These are phyloP conservation scores for Zaprionus kolodkinae DNA, from an alignment of 1,140 invertebrate species.

Conservation along the genomic window DNA sequence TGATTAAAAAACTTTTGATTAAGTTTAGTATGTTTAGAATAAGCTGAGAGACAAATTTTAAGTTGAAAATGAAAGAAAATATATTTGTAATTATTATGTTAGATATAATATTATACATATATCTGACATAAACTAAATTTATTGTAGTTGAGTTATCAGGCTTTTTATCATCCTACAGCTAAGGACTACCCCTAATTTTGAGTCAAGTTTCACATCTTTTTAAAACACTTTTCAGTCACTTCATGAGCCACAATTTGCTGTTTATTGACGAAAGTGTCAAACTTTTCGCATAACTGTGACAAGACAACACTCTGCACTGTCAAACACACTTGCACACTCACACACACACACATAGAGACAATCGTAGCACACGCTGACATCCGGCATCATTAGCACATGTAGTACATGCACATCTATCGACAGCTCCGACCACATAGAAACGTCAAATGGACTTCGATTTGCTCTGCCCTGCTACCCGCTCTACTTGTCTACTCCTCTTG, in stretches of 20 bases:
- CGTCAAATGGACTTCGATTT: constrained; percentile 50
- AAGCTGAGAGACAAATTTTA: no score
- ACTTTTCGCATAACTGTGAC: constrained; percentile 42
- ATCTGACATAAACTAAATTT: no score
- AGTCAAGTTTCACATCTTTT: background rate
- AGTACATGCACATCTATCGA: constrained; percentile 30
- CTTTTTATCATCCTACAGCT: no score
- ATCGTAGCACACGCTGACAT: constrained; percentile 12
- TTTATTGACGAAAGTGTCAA: constrained; percentile 63
- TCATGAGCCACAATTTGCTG: constrained; percentile 57
- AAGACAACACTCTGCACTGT: constrained; percentile 21
- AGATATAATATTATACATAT: no score
- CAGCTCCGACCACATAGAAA: constrained; percentile 1
- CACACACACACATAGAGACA: constrained; percentile 9
- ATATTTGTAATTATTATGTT: no score
- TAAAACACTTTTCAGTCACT: background rate
- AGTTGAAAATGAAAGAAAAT: no score
- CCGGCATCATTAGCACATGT: constrained; percentile 67
- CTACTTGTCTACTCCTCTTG: background rate
- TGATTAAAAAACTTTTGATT: no score
- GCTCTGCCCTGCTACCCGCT: background rate
- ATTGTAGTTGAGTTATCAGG: background rate
- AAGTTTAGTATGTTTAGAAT: no score
- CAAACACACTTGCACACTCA: constrained; percentile 1
- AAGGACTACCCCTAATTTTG: background rate